Percentiles rank a stretch among this genome's conserved stretches.
These are phyloP conservation scores for Rhodinocichla rosea DNA, from an alignment of 2,113 vertebrate genomes.

Conservation along the genomic window DNA sequence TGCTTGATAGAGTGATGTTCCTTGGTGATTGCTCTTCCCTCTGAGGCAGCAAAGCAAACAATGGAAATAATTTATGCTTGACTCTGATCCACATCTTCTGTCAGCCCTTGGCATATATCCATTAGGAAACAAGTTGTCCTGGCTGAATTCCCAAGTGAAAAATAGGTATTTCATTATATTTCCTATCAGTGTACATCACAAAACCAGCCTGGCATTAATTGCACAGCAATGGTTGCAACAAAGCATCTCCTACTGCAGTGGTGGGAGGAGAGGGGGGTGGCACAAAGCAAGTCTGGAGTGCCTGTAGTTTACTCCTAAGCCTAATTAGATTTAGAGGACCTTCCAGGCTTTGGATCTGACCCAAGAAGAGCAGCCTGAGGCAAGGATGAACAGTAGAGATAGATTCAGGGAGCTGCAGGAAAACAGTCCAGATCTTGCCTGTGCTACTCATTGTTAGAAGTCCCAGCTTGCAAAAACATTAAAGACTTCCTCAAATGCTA, in stretches of 20 bases:
- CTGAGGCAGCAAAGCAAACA: background rate
- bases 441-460: background rate
- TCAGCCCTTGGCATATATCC: background rate
- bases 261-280: background rate
- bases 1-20: background rate
- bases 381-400: background rate
- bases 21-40: background rate
- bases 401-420: background rate
- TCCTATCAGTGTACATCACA: background rate
- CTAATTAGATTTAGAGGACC: background rate
- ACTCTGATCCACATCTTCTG: background rate
- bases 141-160: background rate
- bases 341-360: background rate
- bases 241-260: background rate
- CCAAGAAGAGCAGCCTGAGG: background rate
- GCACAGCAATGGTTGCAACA: background rate
- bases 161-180: background rate
- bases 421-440: background rate
- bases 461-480: background rate
- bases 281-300: background rate
- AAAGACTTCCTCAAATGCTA: background rate
- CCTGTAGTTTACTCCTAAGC: background rate
- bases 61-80: slow-evolving; percentile 14
- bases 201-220: background rate
- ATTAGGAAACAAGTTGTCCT: background rate